Conservation (phyloP, 1,140 invertebrate genomes). For the Diploscapter pachys region DNA sequence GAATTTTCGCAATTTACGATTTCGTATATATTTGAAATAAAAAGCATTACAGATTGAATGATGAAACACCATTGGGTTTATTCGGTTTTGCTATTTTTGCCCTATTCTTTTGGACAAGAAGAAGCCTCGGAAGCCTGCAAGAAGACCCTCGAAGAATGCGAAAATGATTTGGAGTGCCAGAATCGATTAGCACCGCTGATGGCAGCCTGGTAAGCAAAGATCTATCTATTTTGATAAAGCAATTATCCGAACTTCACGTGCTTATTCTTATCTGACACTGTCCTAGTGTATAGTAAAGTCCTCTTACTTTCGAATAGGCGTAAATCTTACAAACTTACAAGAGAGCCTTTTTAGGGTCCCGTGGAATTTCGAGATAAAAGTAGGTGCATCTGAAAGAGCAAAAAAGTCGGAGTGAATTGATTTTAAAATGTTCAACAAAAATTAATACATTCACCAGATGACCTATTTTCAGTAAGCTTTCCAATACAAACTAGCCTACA, state of each 20-base stretch:
- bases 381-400: background rate
- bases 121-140: conserved; percentile 25
- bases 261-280: background rate
- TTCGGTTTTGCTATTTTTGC: too few species aligned
- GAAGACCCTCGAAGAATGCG: conserved; percentile 25
- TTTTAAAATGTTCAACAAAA: too few species aligned
- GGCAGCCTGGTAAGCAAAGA: conserved; percentile 30
- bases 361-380: too few species aligned
- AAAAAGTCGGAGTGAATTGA: background rate
- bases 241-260: background rate
- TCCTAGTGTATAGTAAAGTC: background rate
- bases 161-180: conserved; percentile 31
- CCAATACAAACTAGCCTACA: too few species aligned
- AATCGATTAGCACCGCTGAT: conserved; percentile 34
- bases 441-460: too few species aligned
- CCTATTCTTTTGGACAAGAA: background rate
- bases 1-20: too few species aligned
- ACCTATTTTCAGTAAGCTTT: too few species aligned
- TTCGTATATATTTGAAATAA: too few species aligned
- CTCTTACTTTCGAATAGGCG: too few species aligned
- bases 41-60: too few species aligned
- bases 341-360: too few species aligned
- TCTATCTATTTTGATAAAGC: background rate
- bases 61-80: too few species aligned
- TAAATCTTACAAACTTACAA: background rate